Conservation (phyloP, 2,797 vertebrate genomes). For the Bradypodion pumilum region DNA sequence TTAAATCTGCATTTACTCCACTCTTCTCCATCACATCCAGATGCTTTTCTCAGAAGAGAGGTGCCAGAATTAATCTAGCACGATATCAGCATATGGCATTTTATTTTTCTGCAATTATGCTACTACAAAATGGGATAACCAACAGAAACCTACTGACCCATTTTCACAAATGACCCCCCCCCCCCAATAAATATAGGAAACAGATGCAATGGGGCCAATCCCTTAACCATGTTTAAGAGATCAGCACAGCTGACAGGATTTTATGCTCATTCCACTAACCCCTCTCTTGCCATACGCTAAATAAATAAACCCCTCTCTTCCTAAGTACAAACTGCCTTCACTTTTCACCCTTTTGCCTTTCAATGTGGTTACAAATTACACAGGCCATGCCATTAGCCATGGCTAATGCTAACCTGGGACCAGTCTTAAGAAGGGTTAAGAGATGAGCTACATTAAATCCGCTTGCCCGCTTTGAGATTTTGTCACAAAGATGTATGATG, state of each 20-base stretch:
- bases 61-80: constrained; percentile 6
- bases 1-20: constrained; percentile 20
- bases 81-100: background rate
- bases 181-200: background rate
- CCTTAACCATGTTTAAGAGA: background rate
- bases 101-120: constrained; percentile 28
- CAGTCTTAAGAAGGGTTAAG: background rate
- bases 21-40: constrained; percentile 5
- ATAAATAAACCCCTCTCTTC: background rate
- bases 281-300: no score
- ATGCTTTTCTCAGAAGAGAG: constrained; percentile 24
- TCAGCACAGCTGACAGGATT: background rate
- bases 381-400: background rate
- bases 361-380: no score
- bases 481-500: background rate
- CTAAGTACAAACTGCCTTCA: background rate
- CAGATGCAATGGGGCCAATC: background rate
- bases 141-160: background rate
- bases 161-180: background rate
- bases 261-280: background rate
- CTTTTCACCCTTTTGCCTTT: background rate
- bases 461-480: background rate
- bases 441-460: background rate
- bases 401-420: background rate
- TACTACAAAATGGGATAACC: constrained; percentile 28